Percentiles rank a stretch among this genome's conserved stretches.
Evolutionary conservation across 2,888 invertebrate species (phyloP).

Genomic region (Meiosimyza decipiens): DNA sequence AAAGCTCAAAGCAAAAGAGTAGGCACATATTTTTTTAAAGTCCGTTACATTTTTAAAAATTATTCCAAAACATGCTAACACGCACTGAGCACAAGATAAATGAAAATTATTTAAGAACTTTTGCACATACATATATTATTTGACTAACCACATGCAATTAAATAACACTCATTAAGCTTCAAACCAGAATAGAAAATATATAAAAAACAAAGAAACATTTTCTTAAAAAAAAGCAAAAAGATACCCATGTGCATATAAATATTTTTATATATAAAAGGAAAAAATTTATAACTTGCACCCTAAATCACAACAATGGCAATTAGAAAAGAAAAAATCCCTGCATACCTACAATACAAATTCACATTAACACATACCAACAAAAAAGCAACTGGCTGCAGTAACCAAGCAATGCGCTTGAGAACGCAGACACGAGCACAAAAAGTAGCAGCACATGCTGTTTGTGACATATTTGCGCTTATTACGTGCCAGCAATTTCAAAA

Average conservation of each 20-base stretch:
- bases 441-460: neutral
- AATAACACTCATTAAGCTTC: constrained; percentile 20
- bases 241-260: neutral
- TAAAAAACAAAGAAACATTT: too few relatives aligned
- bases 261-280: neutral
- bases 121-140: neutral
- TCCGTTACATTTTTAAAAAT: too few relatives aligned
- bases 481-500: constrained; percentile 26
- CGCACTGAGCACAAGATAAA: too few relatives aligned
- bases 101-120: too few relatives aligned
- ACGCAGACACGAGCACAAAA: neutral
- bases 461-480: constrained; percentile 10
- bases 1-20: too few relatives aligned
- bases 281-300: neutral
- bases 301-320: too few relatives aligned
- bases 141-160: constrained; percentile 8
- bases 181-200: neutral
- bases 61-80: too few relatives aligned
- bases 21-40: too few relatives aligned
- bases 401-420: too few relatives aligned
- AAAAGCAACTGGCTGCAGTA: neutral
- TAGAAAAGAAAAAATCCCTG: neutral
- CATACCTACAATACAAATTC: neutral
- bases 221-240: too few relatives aligned
- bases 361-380: neutral